Evolutionary conservation across 2,113 vertebrate species (phyloP).

Genomic region (Eulemur macaco): DNA sequence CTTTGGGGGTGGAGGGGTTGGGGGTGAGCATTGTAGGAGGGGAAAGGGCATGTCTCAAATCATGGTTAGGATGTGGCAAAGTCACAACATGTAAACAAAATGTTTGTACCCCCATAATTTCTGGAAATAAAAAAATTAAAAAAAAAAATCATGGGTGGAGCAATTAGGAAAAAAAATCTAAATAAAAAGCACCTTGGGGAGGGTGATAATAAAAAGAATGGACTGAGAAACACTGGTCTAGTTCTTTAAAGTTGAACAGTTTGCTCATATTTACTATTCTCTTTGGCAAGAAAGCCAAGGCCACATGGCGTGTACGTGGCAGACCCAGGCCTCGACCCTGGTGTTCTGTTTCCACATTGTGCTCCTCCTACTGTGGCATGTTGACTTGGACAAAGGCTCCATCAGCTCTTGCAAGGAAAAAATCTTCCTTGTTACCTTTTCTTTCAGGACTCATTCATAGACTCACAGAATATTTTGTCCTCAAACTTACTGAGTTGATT

Average conservation of each 20-base stretch:
- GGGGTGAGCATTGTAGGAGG: too few species aligned
- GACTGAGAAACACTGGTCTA: background rate
- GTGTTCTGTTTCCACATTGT: background rate
- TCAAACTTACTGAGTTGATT: background rate
- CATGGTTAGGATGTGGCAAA: too few species aligned
- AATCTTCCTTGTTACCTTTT: background rate
- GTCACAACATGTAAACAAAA: too few species aligned
- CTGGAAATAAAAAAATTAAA: too few species aligned
- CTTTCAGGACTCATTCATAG: background rate
- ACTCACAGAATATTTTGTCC: background rate
- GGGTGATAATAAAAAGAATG: background rate
- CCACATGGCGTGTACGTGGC: accelerated
- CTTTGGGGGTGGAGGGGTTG: too few species aligned
- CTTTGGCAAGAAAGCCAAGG: background rate
- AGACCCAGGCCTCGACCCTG: background rate
- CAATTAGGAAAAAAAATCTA: background rate
- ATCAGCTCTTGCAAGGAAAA: background rate
- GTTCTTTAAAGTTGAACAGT: background rate
- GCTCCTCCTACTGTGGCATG: background rate
- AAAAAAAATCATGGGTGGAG: background rate
- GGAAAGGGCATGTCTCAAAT: too few species aligned
- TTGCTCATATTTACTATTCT: background rate
- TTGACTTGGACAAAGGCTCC: background rate
- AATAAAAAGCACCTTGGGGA: background rate
- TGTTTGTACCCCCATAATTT: too few species aligned